These are phyloP conservation scores for Apteryx mantelli DNA, from an alignment of 2,113 vertebrate species.

Conservation along the genomic window DNA sequence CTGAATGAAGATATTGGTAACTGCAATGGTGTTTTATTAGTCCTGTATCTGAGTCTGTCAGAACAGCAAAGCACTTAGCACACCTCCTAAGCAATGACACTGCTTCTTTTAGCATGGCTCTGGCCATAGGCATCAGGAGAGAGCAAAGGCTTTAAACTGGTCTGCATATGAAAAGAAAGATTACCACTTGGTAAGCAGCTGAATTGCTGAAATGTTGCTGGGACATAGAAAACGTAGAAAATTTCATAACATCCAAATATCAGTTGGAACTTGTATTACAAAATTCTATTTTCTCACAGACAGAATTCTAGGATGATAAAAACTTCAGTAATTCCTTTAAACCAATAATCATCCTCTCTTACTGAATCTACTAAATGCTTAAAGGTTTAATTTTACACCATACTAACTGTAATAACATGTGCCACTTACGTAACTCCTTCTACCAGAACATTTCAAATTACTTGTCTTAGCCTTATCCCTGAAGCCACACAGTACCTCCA, in stretches of 20 bases:
- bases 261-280: background rate
- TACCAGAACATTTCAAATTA: background rate
- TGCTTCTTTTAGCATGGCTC: background rate
- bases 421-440: background rate
- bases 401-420: background rate
- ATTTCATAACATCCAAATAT: background rate
- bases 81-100: rapidly evolving
- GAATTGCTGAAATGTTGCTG: background rate
- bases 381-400: background rate
- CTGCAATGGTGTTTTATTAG: background rate
- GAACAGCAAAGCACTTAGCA: background rate
- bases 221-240: background rate
- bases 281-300: background rate
- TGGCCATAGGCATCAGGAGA: background rate
- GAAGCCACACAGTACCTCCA: background rate
- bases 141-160: background rate
- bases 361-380: background rate
- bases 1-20: background rate
- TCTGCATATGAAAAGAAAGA: background rate
- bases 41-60: background rate
- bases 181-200: background rate
- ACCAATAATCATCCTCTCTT: background rate
- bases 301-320: background rate
- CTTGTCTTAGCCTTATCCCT: background rate
- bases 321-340: background rate